Evolutionary conservation across 2,888 invertebrate species (phyloP), one percentile per base, ranked within the genome.

Genomic region (Stictocephala bisonia): DNA sequence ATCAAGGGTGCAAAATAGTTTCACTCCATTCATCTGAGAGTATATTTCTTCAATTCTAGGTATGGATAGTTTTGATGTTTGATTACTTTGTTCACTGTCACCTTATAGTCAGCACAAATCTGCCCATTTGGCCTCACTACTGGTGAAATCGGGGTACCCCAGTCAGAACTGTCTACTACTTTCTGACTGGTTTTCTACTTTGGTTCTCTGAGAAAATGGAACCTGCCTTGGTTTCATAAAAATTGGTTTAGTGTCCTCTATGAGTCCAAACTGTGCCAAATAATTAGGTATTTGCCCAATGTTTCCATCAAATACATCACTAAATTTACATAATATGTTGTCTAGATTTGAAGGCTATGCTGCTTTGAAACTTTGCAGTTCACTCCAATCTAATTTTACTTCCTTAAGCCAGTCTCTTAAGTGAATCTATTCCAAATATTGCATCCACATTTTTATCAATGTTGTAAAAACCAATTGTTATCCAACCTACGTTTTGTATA

Each of bases 21-120:
- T 51, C 11, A 31, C 67, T 2, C 56, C 70, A 20, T 68, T 31
- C 41, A 74, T 64, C 29, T 15, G 11, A 13, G 58, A 24, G 4
- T 48, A 67, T 26, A 74, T 72, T 1, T 72, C 74, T 41, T 72
- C 67, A 1, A 74, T 70, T 69, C 58, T 60, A n/a, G n/a, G n/a
- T n/a, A n/a, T n/a, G 74, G 77, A 35, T 75, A 67, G 9, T 72
- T 31, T 4, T 60, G 15, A 13, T 75, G 67, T 11, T 74, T 53
- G 6, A 77, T 44, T 9, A 51, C n/a, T 51, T 67, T 48, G 27
- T 77, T 76, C 3, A 77, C 11, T 11, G 76, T 77, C 1, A 76
- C 74, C 51, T 77, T 77, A 27, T 75, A 75, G 67, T 77, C 75
- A 24, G 74, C 74, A 56, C 77, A 77, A 20, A 77, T 50, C 6